Base-by-base conservation (phyloP, 2,113 vertebrate species). In the Montifringilla adamsi region DNA sequence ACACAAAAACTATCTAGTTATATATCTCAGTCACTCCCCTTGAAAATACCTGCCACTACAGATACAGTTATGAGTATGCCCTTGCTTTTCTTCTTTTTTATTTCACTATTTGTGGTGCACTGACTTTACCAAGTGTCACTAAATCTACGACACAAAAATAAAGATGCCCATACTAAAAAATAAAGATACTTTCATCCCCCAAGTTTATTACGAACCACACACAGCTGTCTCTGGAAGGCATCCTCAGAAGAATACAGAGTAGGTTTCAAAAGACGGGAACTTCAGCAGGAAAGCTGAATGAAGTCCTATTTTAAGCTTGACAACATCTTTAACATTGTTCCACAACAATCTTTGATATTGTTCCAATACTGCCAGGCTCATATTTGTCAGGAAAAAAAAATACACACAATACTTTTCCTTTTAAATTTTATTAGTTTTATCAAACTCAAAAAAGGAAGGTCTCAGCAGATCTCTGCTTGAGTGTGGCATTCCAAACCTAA, bases 51-150 rank as follows among this genome's bases (percentile, higher is more conserved):
- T 91, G 76, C 14, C 64, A 66, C 4, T n/a, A 60, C 31, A 92
- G 56, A 70, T 59, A 75, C 2, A 52, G 77, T 62, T 59, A 66
- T 2, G 9, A n/a, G 9, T 3, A 15, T 5, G 41, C 35, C 90
- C 44, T 35, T 70, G 49, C 15, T 84, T 67, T 81, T 81, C 75
- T 69, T 72, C 46, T 37, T 41, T 59, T 52, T 75, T 93, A 79
- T 62, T 96, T 70, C 18, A 49, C 52, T 62, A 24, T 74, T 55
- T 21, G 72, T 58, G 20, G 44, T 26, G 18, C 84, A 91, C 22
- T 62, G 70, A 88, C 90, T 81, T 86, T 78, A 82, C 55, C n/a
- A 84, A 93, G 47, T 52, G 49, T 83, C 95, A 84, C 73, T 88
- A 92, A 75, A 78, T 4, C 16, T 50, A 96, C 44, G 77, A 91